Conservation (phyloP, 2,113 vertebrate species). For the Salvelinus sp. region DNA sequence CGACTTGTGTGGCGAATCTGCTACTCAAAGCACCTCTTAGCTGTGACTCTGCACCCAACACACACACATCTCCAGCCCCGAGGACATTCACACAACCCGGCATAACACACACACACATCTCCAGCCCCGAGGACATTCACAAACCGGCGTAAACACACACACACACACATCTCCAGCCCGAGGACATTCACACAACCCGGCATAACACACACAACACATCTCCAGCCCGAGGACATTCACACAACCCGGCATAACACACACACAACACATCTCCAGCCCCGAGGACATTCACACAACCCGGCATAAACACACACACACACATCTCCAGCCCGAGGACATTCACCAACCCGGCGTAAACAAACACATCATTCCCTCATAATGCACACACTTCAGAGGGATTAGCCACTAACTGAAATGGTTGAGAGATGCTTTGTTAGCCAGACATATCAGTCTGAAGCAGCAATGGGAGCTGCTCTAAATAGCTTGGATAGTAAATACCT, state of each 20-base stretch:
- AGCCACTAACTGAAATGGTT: slow-evolving; percentile 28
- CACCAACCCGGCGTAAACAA: slow-evolving; percentile 5
- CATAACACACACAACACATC: slow-evolving; percentile 10
- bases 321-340: slow-evolving; percentile 9
- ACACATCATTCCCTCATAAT: slow-evolving; percentile 35
- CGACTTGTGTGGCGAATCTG: slow-evolving; percentile 39
- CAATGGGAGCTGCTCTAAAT: slow-evolving; percentile 17
- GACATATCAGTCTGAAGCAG: slow-evolving; percentile 16
- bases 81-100: slow-evolving; percentile 20
- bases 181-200: slow-evolving; percentile 8
- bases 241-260: slow-evolving; percentile 16
- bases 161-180: not conserved
- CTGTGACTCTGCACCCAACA: slow-evolving; percentile 28
- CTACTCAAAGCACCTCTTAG: slow-evolving; percentile 40
- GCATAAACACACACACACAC: slow-evolving; percentile 7
- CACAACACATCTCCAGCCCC: slow-evolving; percentile 7
- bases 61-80: slow-evolving; percentile 12
- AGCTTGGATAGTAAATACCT: slow-evolving; percentile 16
- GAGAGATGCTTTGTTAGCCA: slow-evolving; percentile 15
- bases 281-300: slow-evolving; percentile 1
- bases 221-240: not conserved
- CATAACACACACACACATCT: slow-evolving; percentile 11
- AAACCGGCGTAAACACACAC: slow-evolving; percentile 9
- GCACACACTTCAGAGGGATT: slow-evolving; percentile 15
- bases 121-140: not conserved